Base-by-base conservation (phyloP, 2,797 vertebrate species). In the Anabacerthia variegaticeps region DNA sequence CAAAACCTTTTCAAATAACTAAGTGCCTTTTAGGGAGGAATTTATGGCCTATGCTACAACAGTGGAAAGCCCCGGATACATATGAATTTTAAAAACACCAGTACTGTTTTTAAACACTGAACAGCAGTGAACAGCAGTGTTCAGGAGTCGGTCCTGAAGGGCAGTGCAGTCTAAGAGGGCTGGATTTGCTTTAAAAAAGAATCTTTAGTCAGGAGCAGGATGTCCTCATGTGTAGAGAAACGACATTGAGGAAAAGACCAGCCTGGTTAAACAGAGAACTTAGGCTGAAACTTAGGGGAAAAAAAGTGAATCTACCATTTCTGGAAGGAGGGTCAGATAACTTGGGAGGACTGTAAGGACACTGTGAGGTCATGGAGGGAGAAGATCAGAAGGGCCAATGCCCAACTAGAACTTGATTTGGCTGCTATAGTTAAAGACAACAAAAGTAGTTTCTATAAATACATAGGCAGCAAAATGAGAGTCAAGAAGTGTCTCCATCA, bases 1-100 rank as follows among this genome's bases (percentile, higher is more conserved):
- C 96, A 88, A 96, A 96, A 94, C 94, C 23, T 67, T 87, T 69
- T 55, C 46, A 65, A 88, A 90, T 19, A 93, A 82, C 37, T 66
- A 85, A 93, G 79, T 36, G 37, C 36, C 63, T 84, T 91, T 51
- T 67, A 92, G 69, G 69, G 73, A 72, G 36, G 73, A 88, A 73
- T 88, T 88, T 63, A 92, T n/a, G 48, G 66, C 28, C 39, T 89
- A 18, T 27, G 39, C 73, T 72, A 44, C 22, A 58, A 18, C 23
- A 58, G 66, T 67, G 66, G 89, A 93, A 95, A 94, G 58, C 27
- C 5, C 21, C 62, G 26, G 63, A 46, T 46, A 68, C 30, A 48
- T 19, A 80, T 62, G 11, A 67, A 52, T 80, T 91, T 72, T 23
- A 55, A 69, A 73, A 95, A 71, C 20, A 73, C 30, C 34, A 86